Evolutionary conservation across 2,797 vertebrate species (phyloP), one percentile per base, ranked within the genome.

Genomic region (Melanotaenia parkinsoni): DNA sequence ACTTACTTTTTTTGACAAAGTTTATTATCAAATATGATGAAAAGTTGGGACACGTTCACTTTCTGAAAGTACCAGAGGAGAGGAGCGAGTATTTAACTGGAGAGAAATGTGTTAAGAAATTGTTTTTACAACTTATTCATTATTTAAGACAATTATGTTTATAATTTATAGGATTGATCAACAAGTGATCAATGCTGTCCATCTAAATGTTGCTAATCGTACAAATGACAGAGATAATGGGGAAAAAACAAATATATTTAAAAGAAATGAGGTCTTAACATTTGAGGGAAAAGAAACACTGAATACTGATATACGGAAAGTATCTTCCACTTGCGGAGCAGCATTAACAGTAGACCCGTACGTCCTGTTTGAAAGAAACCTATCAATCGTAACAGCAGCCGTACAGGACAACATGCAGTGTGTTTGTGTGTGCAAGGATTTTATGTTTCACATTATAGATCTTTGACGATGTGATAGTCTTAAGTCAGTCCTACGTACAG

Each of bases 261-360:
- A 37, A 33, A 33, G 32, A 33, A 38, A 38, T 38, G 12, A 20
- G 18, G 43, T 45, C 20, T 20, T 45, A 43, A 43, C 12, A 47
- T 13, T 67, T 12, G 28, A 47, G 24, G 24, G 54, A 20, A n/a
- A 32, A 5, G 18, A 5, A 33, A 62, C 9, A 53, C 10, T 53
- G 50, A 51, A 14, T 4, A 4, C 14, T 14, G 38, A 40, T 40
- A 16, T 11, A 38, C 37, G 2, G 14, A 14, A 16, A 43, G 40
- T 37, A 37, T 37, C 35, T 37, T 37, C 37, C 37, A 38, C 37
- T 4, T 30, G 38, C 70, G 74, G 56, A 75, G 63, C n/a, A 56
- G 64, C 58, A 62, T 62, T 37, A 58, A 28, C 58, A 59, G 38
- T 61, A 79, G 60, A 74, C n/a, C 50, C 35, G 35, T 70, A 65